A percentile compares a stretch with the other conserved stretches of the same genome.
Evolutionary conservation across 2,888 invertebrate species (phyloP).

Genomic region (Melinaea marsaeus): DNA sequence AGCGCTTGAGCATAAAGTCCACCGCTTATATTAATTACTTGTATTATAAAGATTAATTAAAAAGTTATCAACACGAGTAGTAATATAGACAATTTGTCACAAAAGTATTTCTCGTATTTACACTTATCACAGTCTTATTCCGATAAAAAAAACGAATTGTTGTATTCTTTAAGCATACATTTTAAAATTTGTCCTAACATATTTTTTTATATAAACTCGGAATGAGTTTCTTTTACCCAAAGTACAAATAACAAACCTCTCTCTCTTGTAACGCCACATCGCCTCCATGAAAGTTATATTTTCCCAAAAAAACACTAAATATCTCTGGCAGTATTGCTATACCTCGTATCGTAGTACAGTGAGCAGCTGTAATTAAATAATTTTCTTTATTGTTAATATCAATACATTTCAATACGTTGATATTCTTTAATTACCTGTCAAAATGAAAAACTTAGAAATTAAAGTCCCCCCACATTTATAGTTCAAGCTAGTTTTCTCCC

Average conservation of each 20-base stretch:
- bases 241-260: slow-evolving; percentile 6
- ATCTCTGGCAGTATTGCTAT: slow-evolving; percentile 17
- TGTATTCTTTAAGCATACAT: too few species aligned
- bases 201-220: background rate
- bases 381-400: background rate
- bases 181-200: too few species aligned
- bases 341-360: slow-evolving; percentile 17
- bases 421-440: slow-evolving; percentile 44
- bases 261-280: slow-evolving; percentile 7
- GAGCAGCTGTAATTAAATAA: slow-evolving; percentile 15
- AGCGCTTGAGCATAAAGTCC: too few species aligned
- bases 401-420: background rate
- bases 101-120: too few species aligned
- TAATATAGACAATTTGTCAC: too few species aligned
- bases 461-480: slow-evolving; percentile 63
- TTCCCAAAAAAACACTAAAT: slow-evolving; percentile 12
- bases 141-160: too few species aligned
- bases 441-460: slow-evolving; percentile 43
- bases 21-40: too few species aligned
- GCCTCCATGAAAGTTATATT: slow-evolving; percentile 9
- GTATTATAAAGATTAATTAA: too few species aligned
- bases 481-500: slow-evolving; percentile 37
- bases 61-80: too few species aligned
- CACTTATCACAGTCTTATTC: too few species aligned
- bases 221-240: background rate